These are phyloP conservation scores for Poeciliopsis paucimaculata DNA, from an alignment of 2,797 vertebrate species.

Conservation along the genomic window DNA sequence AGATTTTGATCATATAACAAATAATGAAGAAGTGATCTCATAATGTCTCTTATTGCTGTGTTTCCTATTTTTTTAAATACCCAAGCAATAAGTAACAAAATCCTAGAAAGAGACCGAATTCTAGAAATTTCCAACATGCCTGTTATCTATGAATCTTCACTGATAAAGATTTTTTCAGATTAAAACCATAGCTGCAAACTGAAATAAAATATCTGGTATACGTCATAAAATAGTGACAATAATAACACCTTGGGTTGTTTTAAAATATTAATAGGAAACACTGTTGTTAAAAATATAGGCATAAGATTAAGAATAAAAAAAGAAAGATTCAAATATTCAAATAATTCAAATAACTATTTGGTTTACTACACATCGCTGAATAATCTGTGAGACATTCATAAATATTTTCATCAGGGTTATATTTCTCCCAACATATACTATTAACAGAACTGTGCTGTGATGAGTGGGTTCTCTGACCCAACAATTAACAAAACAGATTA, in stretches of 20 bases:
- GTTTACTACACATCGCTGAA: no score
- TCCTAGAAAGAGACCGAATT: background rate
- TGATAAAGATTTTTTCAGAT: background rate
- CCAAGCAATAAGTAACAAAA: no score
- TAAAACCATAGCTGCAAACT: background rate
- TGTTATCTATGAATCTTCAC: background rate
- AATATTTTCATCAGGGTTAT: background rate
- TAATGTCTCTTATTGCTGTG: background rate
- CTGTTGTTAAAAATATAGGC: no score
- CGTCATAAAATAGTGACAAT: background rate
- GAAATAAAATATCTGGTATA: background rate
- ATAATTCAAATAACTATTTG: no score
- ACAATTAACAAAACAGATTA: background rate
- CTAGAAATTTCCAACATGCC: background rate
- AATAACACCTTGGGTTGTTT: background rate
- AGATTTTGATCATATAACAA: background rate
- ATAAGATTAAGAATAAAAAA: no score
- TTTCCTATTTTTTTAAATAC: background rate
- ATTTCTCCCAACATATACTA: background rate
- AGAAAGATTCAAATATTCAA: no score
- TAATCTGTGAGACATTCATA: no score
- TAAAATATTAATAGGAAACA: background rate
- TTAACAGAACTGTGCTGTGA: background rate
- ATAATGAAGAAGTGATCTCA: background rate
- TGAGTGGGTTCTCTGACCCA: background rate